Base-by-base conservation (phyloP, 2,888 invertebrate species). In the Eucriotettix oculatus region DNA sequence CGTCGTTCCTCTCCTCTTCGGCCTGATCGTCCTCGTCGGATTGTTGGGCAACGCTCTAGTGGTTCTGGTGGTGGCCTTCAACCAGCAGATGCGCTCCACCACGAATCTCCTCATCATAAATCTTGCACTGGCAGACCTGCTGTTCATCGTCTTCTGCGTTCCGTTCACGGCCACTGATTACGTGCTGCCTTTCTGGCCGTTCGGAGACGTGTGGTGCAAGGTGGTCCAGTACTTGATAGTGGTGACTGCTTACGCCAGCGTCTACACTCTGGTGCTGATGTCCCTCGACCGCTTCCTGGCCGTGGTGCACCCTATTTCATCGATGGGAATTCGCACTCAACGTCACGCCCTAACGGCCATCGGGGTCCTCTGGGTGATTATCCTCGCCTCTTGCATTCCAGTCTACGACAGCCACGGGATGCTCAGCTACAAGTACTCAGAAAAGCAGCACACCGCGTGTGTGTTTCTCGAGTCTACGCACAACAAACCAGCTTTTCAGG, bases 111-210 rank as follows among this genome's bases (percentile, higher is more conserved):
- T 95, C 42, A 94, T 95, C 67, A 87, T 94, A 63, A 93, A 91
- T 72, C 75, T 94, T 63, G 93, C 94, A 5, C 79, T 92, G 41
- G 93, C 95, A 48, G 95, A 95, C 72, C 77, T 96, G 42, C 81
- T 91, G 42, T 95, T 96, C 73, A 90, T 95, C 53, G 82, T 92
- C 58, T 90, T 94, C 74, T 95, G 95, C 75, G 92, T 95, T 16
- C 95, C 95, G 0, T 93, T 93, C 73, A 95, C 95, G 1, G 94
- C 92, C 1, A 86, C 90, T 16, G 90, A 90, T 69, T 95, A 93
- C 72, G 88, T 90, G 0, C 76, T 91, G 69, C 84, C 87, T 10
- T 81, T 83, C 69, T 96, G 94, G 94, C 90, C 92, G 0, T 93
- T 95, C 69, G 94, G 95, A 11, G 85, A 86, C 69, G 48, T n/a